Base-by-base conservation (phyloP, 2,888 invertebrate genomes). In the Nemurella pictetii region DNA sequence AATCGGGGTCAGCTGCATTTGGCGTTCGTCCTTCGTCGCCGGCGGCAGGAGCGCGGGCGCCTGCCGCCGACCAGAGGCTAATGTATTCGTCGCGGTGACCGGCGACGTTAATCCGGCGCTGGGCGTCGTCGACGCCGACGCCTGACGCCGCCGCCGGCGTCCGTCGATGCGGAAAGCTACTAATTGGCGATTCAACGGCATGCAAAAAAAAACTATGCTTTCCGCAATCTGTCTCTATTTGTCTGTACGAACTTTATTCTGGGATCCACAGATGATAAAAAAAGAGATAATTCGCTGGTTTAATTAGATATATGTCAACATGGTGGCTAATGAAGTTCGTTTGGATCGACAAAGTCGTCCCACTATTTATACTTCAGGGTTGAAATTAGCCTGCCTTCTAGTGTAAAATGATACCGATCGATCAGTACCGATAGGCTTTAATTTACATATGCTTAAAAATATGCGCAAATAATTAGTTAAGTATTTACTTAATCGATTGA, bases 151-250 rank as follows among this genome's bases (percentile, higher is more conserved):
- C n/a, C 7, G 20, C 28, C 27, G 26, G 75, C 75, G 30, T 32
- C 80, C 30, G 81, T 84, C 81, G 81, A 26, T 30, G 27, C 30
- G 73, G 84, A 84, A 84, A 84, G 30, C 73, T 29, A 75, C 84
- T 84, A 84, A 82, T 84, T 80, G 81, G 35, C 55, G 75, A 81
- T 74, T 84, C 84, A 84, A 80, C 80, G 80, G 26, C 9, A 32
- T 12, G 80, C n/a, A n/a, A n/a, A 80, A 80, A 80, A 80, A 80
- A 32, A 80, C 30, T 80, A 26, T 25, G 80, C 35, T 32, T 7
- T 28, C 75, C 35, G 35, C 80, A 80, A 80, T 80, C 80, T 80
- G 80, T 80, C 80, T 80, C 35, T 35, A 80, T 35, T 80, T 35
- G 80, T 35, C 7, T 15, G 55, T 55, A 55, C 55, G 55, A 55